A percentile compares a stretch with the other conserved stretches of the same genome.
Conservation (phyloP, 2,113 vertebrate genomes). For the Eretmochelys imbricata region DNA sequence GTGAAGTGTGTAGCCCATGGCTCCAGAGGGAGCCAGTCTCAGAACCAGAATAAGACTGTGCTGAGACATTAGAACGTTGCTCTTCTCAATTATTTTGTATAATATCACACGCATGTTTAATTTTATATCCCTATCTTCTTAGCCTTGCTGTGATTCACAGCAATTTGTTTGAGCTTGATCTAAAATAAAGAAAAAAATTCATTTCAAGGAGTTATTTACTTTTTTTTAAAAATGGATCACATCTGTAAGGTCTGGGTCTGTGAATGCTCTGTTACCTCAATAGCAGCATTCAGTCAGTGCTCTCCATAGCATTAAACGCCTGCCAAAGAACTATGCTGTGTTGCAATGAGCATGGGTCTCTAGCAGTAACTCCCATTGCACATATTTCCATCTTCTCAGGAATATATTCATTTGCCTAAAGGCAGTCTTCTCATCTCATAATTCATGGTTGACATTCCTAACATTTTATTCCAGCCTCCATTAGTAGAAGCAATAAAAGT, state of each 20-base stretch:
- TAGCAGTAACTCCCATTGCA: constrained; percentile 24
- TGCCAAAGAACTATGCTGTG: neutral
- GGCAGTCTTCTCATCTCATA: constrained; percentile 54
- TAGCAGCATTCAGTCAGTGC: neutral
- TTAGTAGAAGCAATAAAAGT: constrained; percentile 69
- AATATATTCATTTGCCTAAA: constrained; percentile 65
- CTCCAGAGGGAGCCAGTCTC: too few species aligned
- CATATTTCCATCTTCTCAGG: constrained; percentile 34
- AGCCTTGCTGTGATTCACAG: neutral
- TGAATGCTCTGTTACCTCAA: neutral
- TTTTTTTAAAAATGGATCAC: neutral
- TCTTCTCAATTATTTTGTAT: too few species aligned
- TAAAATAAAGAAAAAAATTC: neutral
- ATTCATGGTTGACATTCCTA: constrained; percentile 62
- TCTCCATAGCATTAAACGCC: neutral
- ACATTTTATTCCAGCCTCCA: constrained; percentile 61
- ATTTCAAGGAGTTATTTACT: neutral
- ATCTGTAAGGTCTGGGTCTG: neutral
- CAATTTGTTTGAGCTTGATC: neutral
- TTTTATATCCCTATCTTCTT: neutral
- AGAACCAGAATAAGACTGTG: too few species aligned
- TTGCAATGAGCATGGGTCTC: constrained; percentile 18
- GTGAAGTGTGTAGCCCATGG: too few species aligned
- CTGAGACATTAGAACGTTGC: too few species aligned
- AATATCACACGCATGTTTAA: neutral